phyloP scores from a whole-genome alignment of 2,888 invertebrate species.

The Phortica magna region DNA sequence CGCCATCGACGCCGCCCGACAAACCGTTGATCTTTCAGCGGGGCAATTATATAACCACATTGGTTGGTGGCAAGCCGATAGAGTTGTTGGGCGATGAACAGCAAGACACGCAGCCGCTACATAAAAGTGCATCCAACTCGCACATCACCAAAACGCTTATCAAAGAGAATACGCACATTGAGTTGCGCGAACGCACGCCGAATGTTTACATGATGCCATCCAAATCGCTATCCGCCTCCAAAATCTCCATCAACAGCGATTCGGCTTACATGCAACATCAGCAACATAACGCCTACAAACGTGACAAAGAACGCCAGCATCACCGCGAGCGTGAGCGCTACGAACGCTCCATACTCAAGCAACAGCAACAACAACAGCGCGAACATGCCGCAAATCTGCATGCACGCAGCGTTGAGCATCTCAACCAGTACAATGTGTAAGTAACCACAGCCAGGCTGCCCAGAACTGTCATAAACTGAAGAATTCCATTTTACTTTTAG shows the following conservation, averaged over 20 bases:
- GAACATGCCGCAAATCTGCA: conserved; percentile 68
- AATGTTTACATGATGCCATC: conserved; percentile 63
- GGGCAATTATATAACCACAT: conserved; percentile 87
- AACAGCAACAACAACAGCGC: conserved; percentile 61
- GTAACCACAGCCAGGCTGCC: conserved; percentile 30
- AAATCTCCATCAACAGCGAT: conserved; percentile 77
- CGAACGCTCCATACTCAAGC: conserved; percentile 55
- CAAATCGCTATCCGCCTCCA: conserved; percentile 76
- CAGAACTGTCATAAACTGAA: background rate
- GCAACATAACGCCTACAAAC: conserved; percentile 46
- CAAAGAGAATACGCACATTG: conserved; percentile 73
- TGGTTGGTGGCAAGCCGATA: conserved; percentile 80
- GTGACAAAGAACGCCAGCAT: conserved; percentile 71
- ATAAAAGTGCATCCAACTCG: conserved; percentile 55
- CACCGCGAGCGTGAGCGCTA: conserved; percentile 64
- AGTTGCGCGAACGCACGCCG: conserved; percentile 62
- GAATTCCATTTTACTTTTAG: background rate
- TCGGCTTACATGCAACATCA: conserved; percentile 68
- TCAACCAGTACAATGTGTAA: conserved; percentile 75
- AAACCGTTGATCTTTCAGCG: conserved; percentile 86
- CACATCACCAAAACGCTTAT: conserved; percentile 77
- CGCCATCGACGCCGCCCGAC: conserved; percentile 80
- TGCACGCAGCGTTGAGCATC: conserved; percentile 77
- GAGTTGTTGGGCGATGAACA: conserved; percentile 69
- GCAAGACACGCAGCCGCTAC: conserved; percentile 37